These are phyloP conservation scores for Drosophila albomicans DNA, from an alignment of 1,140 invertebrate species.

Conservation along the genomic window DNA sequence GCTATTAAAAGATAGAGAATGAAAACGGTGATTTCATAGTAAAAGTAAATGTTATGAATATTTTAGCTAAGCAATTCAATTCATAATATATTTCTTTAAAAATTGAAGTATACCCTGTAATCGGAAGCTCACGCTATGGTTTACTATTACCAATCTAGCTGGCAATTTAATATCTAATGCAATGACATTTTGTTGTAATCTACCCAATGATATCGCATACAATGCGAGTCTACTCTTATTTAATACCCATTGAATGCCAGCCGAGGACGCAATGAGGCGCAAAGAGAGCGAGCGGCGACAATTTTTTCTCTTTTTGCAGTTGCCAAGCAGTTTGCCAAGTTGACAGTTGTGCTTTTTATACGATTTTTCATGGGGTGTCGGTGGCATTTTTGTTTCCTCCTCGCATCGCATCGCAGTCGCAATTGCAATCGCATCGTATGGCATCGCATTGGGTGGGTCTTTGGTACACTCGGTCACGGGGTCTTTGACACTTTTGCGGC, in stretches of 20 bases:
- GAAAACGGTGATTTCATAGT: too few species aligned
- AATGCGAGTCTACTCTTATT: not conserved
- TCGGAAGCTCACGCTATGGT: not conserved
- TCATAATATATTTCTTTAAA: too few species aligned
- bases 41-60: too few species aligned
- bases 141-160: not conserved
- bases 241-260: constrained; percentile 34
- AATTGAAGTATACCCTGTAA: too few species aligned
- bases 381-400: constrained; percentile 34
- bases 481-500: constrained; percentile 75
- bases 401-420: not conserved
- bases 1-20: too few species aligned
- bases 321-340: constrained; percentile 55
- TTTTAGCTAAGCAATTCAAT: too few species aligned
- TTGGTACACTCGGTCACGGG: constrained; percentile 77
- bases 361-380: constrained; percentile 22
- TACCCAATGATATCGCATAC: constrained; percentile 1
- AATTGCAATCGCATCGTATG: not conserved
- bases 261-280: constrained; percentile 15
- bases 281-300: not conserved
- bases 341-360: constrained; percentile 46
- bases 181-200: not conserved
- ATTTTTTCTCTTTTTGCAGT: constrained; percentile 18
- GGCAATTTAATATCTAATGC: not conserved
- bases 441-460: constrained; percentile 35